Percentiles rank a stretch among this genome's conserved stretches.
Conservation (phyloP, 2,113 vertebrate genomes). For the Corynorhinus townsendii region DNA sequence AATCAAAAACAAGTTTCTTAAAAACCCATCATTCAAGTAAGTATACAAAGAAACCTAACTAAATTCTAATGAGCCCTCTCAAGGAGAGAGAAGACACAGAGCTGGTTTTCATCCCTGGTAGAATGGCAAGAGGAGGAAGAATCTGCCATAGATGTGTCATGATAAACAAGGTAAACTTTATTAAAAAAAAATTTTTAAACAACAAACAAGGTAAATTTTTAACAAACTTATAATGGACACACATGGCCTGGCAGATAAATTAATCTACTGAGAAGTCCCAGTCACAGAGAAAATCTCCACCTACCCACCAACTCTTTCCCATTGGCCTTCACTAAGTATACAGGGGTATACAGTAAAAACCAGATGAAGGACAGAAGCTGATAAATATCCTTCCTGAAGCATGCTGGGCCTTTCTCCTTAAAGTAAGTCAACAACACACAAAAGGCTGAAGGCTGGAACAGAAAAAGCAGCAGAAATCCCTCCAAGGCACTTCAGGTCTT, state of each 20-base stretch:
- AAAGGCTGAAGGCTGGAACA: neutral
- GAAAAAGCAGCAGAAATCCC: neutral
- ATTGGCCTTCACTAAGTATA: neutral
- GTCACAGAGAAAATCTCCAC: neutral
- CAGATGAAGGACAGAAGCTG: neutral
- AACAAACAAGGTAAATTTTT: neutral
- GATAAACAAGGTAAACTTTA: neutral
- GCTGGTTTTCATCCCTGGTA: neutral
- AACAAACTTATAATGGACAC: neutral
- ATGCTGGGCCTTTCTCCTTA: neutral
- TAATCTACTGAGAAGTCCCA: neutral
- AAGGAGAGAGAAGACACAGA: neutral
- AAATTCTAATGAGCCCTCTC: neutral
- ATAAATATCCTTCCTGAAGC: neutral
- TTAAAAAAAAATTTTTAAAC: too few species aligned
- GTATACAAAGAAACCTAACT: conserved; percentile 12
- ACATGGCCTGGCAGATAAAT: neutral
- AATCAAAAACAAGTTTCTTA: conserved; percentile 32
- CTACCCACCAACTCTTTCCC: neutral
- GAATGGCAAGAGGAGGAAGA: neutral
- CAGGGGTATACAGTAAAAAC: neutral
- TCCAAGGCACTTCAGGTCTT: neutral
- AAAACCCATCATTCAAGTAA: conserved; percentile 19
- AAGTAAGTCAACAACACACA: neutral
- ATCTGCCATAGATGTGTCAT: neutral